Base-by-base conservation (phyloP, 1,140 invertebrate species). In the Manduca sexta region DNA sequence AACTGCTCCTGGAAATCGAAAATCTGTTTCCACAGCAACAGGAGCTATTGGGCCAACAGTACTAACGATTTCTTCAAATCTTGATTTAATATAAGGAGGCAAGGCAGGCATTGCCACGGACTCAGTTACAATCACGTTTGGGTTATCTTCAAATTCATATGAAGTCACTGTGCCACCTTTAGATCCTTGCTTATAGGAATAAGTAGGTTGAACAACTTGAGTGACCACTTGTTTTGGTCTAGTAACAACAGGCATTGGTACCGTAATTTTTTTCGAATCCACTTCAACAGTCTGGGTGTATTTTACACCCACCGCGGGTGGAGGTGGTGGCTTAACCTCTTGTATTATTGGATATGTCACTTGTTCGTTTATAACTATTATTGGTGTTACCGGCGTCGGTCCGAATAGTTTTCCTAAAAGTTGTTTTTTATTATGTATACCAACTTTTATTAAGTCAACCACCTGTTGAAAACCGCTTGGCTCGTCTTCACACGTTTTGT, bases 161-260 rank as follows among this genome's bases (percentile, higher is more conserved):
- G 52, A 52, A 4, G 41, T 58, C 13, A 58, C 21, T 13, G 37
- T 30, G 1, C 47, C 46, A 37, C 57, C 37, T 13, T 33, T 33
- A 8, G 59, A 39, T 5, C 49, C 26, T 48, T 62, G 56, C 39
- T 60, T 63, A 38, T 60, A 63, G 2, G 56, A 63, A 38, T 63
- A 65, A 17, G 16, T 46, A 2, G 51, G 39, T 29, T 43, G 17
- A 17, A 30, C n/a, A 7, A 34, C 38, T 17, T 16, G 8, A 10
- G 31, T 34, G 7, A 33, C 26, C 2, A 52, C 7, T n/a, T 45
- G n/a, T 6, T 14, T 21, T 41, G 13, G 11, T 38, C 42, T 41
- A 30, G n/a, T 35, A 12, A 26, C 21, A 5, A 8, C 21, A 26
- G 21, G 21, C 21, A 26, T 26, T 26, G 21, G 21, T 5, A 26